Conservation (phyloP, 2,797 vertebrate genomes). For the Notoglanidium macrostoma region DNA sequence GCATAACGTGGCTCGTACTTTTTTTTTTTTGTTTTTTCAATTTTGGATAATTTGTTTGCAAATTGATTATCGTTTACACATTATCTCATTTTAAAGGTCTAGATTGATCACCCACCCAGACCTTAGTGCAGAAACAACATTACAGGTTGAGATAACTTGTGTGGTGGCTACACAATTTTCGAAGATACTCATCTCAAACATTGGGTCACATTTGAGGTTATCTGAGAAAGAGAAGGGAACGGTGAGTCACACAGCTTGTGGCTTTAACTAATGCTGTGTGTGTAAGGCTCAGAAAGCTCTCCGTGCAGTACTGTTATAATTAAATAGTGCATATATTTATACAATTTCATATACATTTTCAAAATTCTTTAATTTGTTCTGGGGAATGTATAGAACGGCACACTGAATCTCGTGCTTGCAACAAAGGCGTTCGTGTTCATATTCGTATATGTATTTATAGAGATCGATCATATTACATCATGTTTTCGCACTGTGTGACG, state of each 20-base stretch:
- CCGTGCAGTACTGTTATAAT: background rate
- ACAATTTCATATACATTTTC: background rate
- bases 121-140: background rate
- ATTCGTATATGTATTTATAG: background rate
- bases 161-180: background rate
- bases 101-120: background rate
- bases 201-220: conserved; percentile 3
- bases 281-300: background rate
- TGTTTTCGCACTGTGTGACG: background rate
- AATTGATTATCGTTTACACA: background rate
- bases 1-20: background rate
- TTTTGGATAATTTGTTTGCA: background rate
- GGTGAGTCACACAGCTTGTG: background rate
- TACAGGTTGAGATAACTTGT: background rate
- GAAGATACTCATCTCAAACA: conserved; percentile 7
- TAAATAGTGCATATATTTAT: background rate
- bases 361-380: background rate
- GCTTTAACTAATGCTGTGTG: conserved; percentile 14
- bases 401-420: background rate
- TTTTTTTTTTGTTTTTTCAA: background rate
- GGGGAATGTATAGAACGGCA: background rate
- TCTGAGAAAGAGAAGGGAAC: background rate
- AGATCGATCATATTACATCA: background rate
- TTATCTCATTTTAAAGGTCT: conserved; percentile 7
- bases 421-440: background rate